These are phyloP conservation scores for Neotoma lepida DNA, from an alignment of 2,113 vertebrate genomes.

Conservation along the genomic window DNA sequence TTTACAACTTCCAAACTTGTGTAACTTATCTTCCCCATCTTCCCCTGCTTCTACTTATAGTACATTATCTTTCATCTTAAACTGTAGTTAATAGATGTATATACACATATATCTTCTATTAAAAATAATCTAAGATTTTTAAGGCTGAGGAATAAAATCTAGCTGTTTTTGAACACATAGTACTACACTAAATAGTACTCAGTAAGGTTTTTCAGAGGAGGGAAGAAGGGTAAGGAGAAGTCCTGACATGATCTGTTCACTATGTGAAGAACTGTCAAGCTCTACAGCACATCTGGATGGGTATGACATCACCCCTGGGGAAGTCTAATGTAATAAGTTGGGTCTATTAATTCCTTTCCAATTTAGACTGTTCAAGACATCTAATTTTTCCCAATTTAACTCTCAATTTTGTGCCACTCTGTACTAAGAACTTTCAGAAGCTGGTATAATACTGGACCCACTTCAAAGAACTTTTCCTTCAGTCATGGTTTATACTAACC, in stretches of 20 bases:
- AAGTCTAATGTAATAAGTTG: background rate
- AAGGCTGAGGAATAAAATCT: background rate
- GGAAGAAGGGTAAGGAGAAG: background rate
- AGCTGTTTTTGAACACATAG: background rate
- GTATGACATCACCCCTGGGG: background rate
- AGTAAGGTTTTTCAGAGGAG: background rate
- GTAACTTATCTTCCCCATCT: background rate
- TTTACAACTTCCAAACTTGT: background rate
- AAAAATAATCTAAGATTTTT: background rate
- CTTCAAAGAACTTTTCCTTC: conserved; percentile 1
- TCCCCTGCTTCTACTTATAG: background rate
- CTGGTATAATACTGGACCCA: background rate
- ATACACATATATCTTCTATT: background rate
- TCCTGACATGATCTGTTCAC: background rate
- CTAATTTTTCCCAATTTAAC: background rate
- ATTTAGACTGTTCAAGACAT: background rate
- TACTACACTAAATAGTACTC: background rate
- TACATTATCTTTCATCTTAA: background rate
- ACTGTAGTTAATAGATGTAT: background rate
- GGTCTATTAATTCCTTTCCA: background rate
- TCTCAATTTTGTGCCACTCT: background rate
- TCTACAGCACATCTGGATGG: background rate
- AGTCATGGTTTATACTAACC: conserved; percentile 10
- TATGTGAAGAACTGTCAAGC: background rate
- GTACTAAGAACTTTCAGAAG: background rate